Base-by-base conservation (phyloP, 2,113 vertebrate genomes). In the Anarrhichthys ocellatus region DNA sequence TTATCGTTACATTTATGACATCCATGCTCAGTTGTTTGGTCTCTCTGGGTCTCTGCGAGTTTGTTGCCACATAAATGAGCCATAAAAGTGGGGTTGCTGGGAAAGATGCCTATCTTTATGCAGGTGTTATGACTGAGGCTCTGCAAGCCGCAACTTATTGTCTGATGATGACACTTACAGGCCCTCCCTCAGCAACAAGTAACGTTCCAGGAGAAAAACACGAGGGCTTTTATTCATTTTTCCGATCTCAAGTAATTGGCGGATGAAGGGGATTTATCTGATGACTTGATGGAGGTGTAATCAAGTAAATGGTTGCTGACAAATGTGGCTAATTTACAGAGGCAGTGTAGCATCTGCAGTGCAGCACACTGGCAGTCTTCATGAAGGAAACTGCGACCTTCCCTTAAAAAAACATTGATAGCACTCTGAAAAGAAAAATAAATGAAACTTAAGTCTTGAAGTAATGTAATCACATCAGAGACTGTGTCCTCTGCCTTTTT, bases 81-180 rank as follows among this genome's bases (percentile, higher is more conserved):
- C 89, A 87, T 94, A 93, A 92, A 92, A 90, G 83, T 85, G 78
- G 80, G 89, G 82, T 91, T 88, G 91, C 91, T 88, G 85, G 86
- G 87, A 86, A 92, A 95, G 94, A 95, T 95, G 84, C 82, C 63
- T 92, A 94, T 95, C 94, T 95, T 88, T 90, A 94, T 95, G 94
- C 93, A 94, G 94, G 91, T 95, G 92, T 94, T 94, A 91, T 92
- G 93, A 90, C 93, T 94, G 77, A 87, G 81, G 90, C 87, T 82
- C 86, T 84, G 90, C 65, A 87, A 87, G 84, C 87, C 78, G 66
- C 80, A 81, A 71, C 89, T 85, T 85, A 84, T 89, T 89, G 88
- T 92, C 85, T 68, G 20, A 83, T 54, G 18, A 79, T 85, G 91
- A 87, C 88, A 89, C 89, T 87, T 92, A 46, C 69, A 75, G 42